These are phyloP conservation scores for Phyto melanocephala DNA, from an alignment of 2,888 invertebrate species.

Conservation along the genomic window DNA sequence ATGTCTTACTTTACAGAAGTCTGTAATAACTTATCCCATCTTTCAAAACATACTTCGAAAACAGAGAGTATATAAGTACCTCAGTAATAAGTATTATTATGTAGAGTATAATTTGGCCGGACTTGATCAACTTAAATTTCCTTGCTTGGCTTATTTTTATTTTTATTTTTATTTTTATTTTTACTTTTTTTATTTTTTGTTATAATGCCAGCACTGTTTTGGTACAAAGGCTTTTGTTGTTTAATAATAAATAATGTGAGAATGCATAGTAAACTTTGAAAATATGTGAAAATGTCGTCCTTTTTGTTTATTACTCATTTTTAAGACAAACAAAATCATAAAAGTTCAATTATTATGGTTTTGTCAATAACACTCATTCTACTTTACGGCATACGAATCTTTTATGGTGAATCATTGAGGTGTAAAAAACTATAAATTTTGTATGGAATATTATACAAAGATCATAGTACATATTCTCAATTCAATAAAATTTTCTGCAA, in stretches of 20 bases:
- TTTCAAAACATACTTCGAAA: too few species aligned
- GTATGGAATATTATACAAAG: slow-evolving; percentile 37
- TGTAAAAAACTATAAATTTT: slow-evolving; percentile 44
- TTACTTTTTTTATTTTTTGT: too few species aligned
- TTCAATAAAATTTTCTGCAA: background rate
- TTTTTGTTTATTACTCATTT: slow-evolving; percentile 6
- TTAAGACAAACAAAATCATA: slow-evolving; percentile 30
- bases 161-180: too few species aligned
- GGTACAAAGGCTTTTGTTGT: background rate
- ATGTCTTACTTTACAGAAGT: too few species aligned
- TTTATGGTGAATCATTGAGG: slow-evolving; percentile 51
- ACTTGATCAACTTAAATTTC: too few species aligned
- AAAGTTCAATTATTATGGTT: slow-evolving; percentile 47
- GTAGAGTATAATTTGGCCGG: too few species aligned
- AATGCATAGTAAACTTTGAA: background rate
- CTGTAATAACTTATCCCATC: too few species aligned
- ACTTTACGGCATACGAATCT: slow-evolving; percentile 20
- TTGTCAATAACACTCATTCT: slow-evolving; percentile 43
- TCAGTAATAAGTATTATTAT: too few species aligned
- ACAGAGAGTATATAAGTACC: too few species aligned
- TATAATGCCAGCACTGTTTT: background rate
- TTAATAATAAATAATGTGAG: background rate
- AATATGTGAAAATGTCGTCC: background rate
- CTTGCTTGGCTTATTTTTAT: too few species aligned
- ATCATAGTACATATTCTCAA: slow-evolving; percentile 1